Base-by-base conservation (phyloP, 2,113 vertebrate species). In the Periophthalmus modestus region DNA sequence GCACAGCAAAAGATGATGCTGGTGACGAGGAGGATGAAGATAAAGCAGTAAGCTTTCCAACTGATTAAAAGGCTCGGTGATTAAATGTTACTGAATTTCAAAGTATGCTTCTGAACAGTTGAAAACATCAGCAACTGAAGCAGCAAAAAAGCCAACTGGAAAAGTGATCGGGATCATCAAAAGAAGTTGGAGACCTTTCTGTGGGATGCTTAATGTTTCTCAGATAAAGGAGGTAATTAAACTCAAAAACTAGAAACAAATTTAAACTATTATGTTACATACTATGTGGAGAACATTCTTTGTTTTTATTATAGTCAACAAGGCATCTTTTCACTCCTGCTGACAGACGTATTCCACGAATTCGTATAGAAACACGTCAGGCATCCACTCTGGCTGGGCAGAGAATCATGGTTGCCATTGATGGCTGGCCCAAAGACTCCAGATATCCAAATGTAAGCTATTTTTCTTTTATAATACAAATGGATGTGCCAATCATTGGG, bases 201-300 rank as follows among this genome's bases (percentile, higher is more conserved):
- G 98, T 84, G 98, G 98, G 73, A 99, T 99, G 97, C 93, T 99
- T 73, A 95, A 92, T 73, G 92, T 93, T 73, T 97, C 97, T 18
- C 94, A 94, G 50, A 97, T 99, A 84, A 99, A 99, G 90, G 96
- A 99, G 94, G 98, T 98, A 72, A n/a, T n/a, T n/a, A n/a, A n/a
- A n/a, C n/a, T n/a, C n/a, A 82, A 1, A 63, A 65, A 5, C n/a
- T n/a, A n/a, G n/a, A 15, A n/a, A 24, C 43, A 47, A 11, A 23
- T 46, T 16, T 43, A 13, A 24, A 46, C 10, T 7, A 48, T 12
- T 23, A 48, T 48, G 12, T 21, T 47, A 4, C 13, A 48, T 67
- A 5, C 36, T 39, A 15, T 63, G 34, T 47, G 33, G 19, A 24
- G 36, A 62, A 59, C 4, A 68, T 48, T 62, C 13, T 19, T 52